Conservation (phyloP, 2,888 invertebrate genomes). For the Sinelater perroti region DNA sequence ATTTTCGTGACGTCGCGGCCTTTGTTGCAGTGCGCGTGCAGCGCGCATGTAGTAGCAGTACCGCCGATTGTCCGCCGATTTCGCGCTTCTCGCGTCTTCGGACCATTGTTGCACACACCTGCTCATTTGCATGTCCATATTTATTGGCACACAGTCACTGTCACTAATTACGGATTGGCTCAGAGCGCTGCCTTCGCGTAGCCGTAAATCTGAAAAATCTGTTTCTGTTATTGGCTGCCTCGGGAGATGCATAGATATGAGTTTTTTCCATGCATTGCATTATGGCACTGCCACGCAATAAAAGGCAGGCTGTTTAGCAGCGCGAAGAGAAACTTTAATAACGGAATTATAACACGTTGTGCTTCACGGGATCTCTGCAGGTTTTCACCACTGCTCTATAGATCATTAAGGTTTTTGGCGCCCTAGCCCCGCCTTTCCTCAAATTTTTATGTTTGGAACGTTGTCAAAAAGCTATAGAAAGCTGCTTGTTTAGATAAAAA, state of each 20-base stretch:
- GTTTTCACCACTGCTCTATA: too few species aligned
- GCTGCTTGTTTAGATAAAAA: too few species aligned
- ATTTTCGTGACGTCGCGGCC: background rate
- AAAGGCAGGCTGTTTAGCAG: too few species aligned
- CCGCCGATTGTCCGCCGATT: slow-evolving; percentile 3
- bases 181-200: slow-evolving; percentile 4
- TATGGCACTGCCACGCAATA: too few species aligned
- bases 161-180: slow-evolving; percentile 35
- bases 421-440: too few species aligned
- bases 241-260: background rate
- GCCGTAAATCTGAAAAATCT: slow-evolving; percentile 10
- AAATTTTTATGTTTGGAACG: too few species aligned
- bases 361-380: too few species aligned
- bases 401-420: too few species aligned
- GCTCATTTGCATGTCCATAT: slow-evolving; percentile 39
- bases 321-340: too few species aligned
- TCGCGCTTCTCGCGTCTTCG: slow-evolving; percentile 16
- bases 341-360: too few species aligned
- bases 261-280: background rate
- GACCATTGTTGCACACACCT: slow-evolving; percentile 33
- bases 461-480: too few species aligned
- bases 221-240: slow-evolving; percentile 11
- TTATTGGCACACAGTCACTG: slow-evolving; percentile 39
- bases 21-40: background rate
- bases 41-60: slow-evolving; percentile 5